Base-by-base conservation (phyloP, 2,888 invertebrate species). In the Arge pagana region DNA sequence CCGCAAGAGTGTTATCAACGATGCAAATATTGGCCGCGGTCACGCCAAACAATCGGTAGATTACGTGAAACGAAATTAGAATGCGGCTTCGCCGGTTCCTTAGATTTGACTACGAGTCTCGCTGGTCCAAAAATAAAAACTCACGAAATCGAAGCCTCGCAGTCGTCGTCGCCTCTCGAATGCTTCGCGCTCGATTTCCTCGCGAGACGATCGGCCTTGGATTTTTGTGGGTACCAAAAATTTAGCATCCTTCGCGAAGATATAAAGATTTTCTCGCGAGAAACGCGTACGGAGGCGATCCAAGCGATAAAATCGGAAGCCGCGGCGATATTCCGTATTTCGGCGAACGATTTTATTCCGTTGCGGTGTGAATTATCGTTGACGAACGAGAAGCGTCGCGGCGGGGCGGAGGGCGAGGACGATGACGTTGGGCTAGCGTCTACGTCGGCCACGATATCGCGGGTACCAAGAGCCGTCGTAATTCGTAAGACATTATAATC, bases 391-490 rank as follows among this genome's bases (percentile, higher is more conserved):
- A 58, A 54, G 60, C 56, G 54, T 35, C 51, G 55, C 52, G 56
- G 56, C 61, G 41, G 52, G 56, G 52, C 50, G 53, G 52, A 52
- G 42, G 48, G 55, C 56, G 58, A 53, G 57, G 54, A n/a, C n/a
- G n/a, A n/a, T n/a, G n/a, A n/a, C n/a, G n/a, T n/a, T n/a, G n/a
- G n/a, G n/a, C n/a, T n/a, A n/a, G n/a, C n/a, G n/a, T n/a, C n/a
- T n/a, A n/a, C n/a, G n/a, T n/a, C n/a, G n/a, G n/a, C n/a, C n/a
- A n/a, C n/a, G n/a, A n/a, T n/a, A n/a, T n/a, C n/a, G n/a, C n/a
- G n/a, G n/a, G n/a, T n/a, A n/a, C n/a, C n/a, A n/a, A 18, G 42
- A 8, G 45, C 33, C 24, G 26, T 45, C 31, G 45, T 45, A 45
- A 45, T 45, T 45, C 45, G 33, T 45, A 23, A 35, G 45, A 45